Evolutionary conservation across 2,888 invertebrate species (phyloP).

Genomic region (Diaperis boleti): DNA sequence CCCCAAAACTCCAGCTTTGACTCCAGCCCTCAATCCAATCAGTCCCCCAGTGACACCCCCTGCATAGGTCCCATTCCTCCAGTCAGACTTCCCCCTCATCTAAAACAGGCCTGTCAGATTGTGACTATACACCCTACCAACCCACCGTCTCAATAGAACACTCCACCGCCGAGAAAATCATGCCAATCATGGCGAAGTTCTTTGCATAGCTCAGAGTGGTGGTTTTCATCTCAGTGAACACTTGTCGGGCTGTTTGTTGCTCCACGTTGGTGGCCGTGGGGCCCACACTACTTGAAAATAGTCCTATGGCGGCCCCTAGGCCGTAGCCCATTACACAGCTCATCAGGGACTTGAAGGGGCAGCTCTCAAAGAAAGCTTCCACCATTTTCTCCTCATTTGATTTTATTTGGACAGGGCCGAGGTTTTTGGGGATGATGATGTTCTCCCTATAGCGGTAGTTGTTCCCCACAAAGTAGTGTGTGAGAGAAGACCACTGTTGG

Average conservation of each 20-base stretch:
- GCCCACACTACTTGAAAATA: conserved; percentile 96
- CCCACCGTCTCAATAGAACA: conserved; percentile 91
- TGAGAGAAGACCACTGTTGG: conserved; percentile 62
- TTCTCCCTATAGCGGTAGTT: conserved; percentile 82
- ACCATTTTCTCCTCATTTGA: conserved; percentile 90
- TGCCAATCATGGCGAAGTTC: conserved; percentile 97
- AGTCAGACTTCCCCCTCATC: conserved; percentile 89
- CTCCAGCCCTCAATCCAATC: conserved; percentile 90
- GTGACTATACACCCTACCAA: neutral
- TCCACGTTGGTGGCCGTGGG: conserved; percentile 80
- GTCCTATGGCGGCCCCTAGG: conserved; percentile 93
- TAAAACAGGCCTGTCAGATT: conserved; percentile 41
- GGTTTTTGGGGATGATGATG: conserved; percentile 82
- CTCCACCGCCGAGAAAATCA: conserved; percentile 94
- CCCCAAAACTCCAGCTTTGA: conserved; percentile 93
- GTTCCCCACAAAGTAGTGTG: conserved; percentile 64
- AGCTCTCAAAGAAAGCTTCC: conserved; percentile 90
- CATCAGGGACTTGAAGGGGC: conserved; percentile 90
- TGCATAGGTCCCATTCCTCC: conserved; percentile 96
- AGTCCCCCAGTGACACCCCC: conserved; percentile 95
- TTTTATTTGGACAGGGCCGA: conserved; percentile 85
- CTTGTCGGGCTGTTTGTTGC: conserved; percentile 87
- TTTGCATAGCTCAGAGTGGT: conserved; percentile 95
- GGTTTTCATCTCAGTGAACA: conserved; percentile 91
- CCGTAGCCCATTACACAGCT: conserved; percentile 96